phyloP scores from a whole-genome alignment of 2,888 invertebrate genomes.

The Apoderus coryli region DNA sequence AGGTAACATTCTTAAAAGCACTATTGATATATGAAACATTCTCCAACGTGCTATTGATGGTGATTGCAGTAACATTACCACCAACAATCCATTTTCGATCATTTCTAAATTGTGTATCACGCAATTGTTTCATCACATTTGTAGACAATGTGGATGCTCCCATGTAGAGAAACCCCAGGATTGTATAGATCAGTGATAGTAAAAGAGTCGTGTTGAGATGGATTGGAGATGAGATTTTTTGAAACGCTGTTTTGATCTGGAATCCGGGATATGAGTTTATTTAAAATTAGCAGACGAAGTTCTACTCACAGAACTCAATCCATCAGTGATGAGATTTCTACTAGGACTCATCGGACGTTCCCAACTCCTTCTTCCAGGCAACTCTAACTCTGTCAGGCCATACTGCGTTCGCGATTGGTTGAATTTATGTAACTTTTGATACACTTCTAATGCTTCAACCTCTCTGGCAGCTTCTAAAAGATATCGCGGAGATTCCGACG shows the following conservation, averaged over 20 bases:
- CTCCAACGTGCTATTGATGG: slow-evolving; percentile 47
- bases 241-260: slow-evolving; percentile 57
- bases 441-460: slow-evolving; percentile 63
- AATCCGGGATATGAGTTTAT: slow-evolving; percentile 15
- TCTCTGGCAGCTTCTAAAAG: slow-evolving; percentile 59
- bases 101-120: slow-evolving; percentile 28
- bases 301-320: slow-evolving; percentile 25
- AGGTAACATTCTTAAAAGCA: slow-evolving; percentile 47
- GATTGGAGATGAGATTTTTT: slow-evolving; percentile 48
- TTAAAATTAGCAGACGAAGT: not conserved
- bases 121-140: slow-evolving; percentile 34
- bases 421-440: slow-evolving; percentile 40
- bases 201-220: slow-evolving; percentile 47
- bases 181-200: slow-evolving; percentile 42
- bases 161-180: slow-evolving; percentile 36
- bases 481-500: slow-evolving; percentile 61
- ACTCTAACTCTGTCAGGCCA: slow-evolving; percentile 51
- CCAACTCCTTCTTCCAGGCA: slow-evolving; percentile 46
- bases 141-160: slow-evolving; percentile 42
- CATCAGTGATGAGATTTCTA: slow-evolving; percentile 26
- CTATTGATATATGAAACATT: slow-evolving; percentile 47
- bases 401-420: slow-evolving; percentile 35
- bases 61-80: slow-evolving; percentile 22
- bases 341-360: slow-evolving; percentile 27
- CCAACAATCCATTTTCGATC: slow-evolving; percentile 22